Evolutionary conservation across 2,888 invertebrate genomes (phyloP).

Genomic region (Buathra laborator): DNA sequence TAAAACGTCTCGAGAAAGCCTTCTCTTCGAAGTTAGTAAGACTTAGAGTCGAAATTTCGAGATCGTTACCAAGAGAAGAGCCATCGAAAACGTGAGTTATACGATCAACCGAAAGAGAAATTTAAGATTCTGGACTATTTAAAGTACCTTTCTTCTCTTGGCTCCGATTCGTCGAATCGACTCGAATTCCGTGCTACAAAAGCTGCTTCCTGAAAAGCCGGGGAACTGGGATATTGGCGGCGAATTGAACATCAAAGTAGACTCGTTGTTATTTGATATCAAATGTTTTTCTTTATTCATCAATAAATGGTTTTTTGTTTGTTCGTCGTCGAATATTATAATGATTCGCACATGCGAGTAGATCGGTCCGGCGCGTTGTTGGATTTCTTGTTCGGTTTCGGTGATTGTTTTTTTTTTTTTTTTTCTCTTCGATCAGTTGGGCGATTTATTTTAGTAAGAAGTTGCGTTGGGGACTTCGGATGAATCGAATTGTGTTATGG

Average conservation of each 20-base stretch:
- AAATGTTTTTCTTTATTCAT: conserved; percentile 53
- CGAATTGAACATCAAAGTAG: conserved; percentile 52
- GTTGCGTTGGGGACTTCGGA: background rate
- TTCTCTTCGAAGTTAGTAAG: conserved; percentile 67
- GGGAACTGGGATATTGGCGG: conserved; percentile 23
- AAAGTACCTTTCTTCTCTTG: conserved; percentile 35
- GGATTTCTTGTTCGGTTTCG: conserved; percentile 7
- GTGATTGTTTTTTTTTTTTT: background rate
- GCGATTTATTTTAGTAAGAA: background rate
- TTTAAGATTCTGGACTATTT: background rate
- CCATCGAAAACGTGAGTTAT: background rate
- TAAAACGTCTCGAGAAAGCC: conserved; percentile 59
- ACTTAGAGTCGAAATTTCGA: conserved; percentile 46
- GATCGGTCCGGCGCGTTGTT: conserved; percentile 23
- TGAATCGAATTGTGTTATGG: background rate
- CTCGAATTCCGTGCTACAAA: conserved; percentile 56
- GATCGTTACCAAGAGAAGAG: conserved; percentile 44
- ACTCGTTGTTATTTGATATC: conserved; percentile 42
- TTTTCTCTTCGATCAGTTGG: background rate
- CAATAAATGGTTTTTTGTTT: conserved; percentile 37
- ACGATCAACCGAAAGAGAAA: background rate
- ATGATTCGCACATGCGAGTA: conserved; percentile 50
- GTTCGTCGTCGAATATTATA: conserved; percentile 21
- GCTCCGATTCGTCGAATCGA: conserved; percentile 47
- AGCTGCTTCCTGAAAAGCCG: conserved; percentile 68